Evolutionary conservation across 1,140 invertebrate species (phyloP).

Genomic region (Calliphora vicina): DNA sequence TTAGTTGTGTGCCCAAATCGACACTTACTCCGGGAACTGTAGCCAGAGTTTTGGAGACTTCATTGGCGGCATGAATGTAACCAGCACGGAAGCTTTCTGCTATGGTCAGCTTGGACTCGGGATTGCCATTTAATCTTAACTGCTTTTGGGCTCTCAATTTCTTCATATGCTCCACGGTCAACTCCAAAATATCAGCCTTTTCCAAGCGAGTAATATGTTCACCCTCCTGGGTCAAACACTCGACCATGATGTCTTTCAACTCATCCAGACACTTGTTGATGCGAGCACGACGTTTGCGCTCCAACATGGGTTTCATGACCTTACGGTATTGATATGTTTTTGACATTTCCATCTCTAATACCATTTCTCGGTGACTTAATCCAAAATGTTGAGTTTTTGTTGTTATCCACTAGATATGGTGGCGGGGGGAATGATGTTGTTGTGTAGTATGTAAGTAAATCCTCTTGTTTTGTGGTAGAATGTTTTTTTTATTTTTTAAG

Average conservation of each 20-base stretch:
- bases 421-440: neutral
- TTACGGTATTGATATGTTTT: constrained; percentile 71
- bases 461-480: neutral
- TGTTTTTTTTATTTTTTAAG: too few species aligned
- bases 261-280: constrained; percentile 89
- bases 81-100: constrained; percentile 78
- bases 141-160: constrained; percentile 73
- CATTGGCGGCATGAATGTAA: constrained; percentile 82
- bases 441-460: neutral
- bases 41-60: constrained; percentile 78
- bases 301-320: constrained; percentile 82
- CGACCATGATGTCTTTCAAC: constrained; percentile 82
- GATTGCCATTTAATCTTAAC: constrained; percentile 52
- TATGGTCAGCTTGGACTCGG: constrained; percentile 63
- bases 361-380: constrained; percentile 44
- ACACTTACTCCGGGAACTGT: constrained; percentile 86
- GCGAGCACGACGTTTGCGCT: constrained; percentile 85
- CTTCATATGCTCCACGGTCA: constrained; percentile 87
- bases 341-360: constrained; percentile 64
- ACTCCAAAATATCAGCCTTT: constrained; percentile 90
- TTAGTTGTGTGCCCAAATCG: constrained; percentile 83
- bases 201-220: constrained; percentile 86
- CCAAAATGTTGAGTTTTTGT: neutral
- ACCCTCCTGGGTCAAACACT: constrained; percentile 68
- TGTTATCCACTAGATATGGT: neutral